Evolutionary conservation across 2,888 invertebrate genomes (phyloP).

Genomic region (Eurytoma adleriae): DNA sequence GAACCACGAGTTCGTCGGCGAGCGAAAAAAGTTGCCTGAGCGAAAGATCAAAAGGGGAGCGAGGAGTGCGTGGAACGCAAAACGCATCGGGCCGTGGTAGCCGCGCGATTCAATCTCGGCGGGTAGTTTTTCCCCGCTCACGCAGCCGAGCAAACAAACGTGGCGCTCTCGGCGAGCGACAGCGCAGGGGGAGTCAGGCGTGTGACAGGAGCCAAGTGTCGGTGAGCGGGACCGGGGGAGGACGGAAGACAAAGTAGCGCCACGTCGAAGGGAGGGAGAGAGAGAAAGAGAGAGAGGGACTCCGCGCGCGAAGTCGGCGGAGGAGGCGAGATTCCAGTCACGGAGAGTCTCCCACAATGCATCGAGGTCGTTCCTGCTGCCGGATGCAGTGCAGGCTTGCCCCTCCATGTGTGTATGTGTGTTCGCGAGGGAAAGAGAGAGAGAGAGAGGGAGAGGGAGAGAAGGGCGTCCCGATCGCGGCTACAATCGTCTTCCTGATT

Average conservation of each 20-base stretch:
- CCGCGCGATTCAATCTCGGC: constrained; percentile 16
- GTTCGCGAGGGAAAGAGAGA: constrained; percentile 1
- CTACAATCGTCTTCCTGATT: constrained; percentile 73
- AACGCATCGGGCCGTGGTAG: too few relatives aligned
- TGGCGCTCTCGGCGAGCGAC: not conserved
- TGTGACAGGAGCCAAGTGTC: constrained; percentile 48
- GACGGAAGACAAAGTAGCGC: constrained; percentile 60
- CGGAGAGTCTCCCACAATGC: constrained; percentile 72
- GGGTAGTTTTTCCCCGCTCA: constrained; percentile 28
- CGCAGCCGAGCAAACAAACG: not conserved
- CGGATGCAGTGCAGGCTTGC: constrained; percentile 64
- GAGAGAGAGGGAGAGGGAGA: not conserved
- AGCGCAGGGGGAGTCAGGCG: constrained; percentile 28
- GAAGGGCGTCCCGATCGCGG: constrained; percentile 60
- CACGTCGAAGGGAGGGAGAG: constrained; percentile 50
- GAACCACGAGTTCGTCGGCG: too few relatives aligned
- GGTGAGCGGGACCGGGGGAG: constrained; percentile 19
- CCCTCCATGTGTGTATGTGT: not conserved
- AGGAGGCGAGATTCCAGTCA: constrained; percentile 70
- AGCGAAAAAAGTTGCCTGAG: too few relatives aligned
- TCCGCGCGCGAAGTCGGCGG: constrained; percentile 33
- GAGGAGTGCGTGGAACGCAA: too few relatives aligned
- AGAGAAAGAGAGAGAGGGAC: constrained; percentile 40
- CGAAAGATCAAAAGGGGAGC: too few relatives aligned
- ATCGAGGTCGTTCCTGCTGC: constrained; percentile 69